phyloP scores from a whole-genome alignment of 2,888 invertebrate genomes.

The Drosophila vallismaia region DNA sequence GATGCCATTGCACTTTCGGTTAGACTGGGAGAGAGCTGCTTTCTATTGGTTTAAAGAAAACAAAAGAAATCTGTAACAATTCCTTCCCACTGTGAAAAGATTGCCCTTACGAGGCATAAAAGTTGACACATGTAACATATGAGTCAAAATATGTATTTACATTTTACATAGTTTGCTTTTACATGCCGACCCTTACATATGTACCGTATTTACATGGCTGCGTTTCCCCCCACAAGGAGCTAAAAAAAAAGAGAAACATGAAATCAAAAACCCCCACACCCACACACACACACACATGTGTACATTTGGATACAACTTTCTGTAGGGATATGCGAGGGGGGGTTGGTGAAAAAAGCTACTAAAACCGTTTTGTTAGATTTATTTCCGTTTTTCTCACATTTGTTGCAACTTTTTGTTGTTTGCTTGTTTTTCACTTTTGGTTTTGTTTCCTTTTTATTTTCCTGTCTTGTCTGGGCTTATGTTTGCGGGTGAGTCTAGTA shows the following conservation, averaged over 20 bases:
- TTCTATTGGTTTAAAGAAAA: slow-evolving; percentile 58
- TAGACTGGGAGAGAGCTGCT: slow-evolving; percentile 1
- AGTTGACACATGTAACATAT: slow-evolving; percentile 67
- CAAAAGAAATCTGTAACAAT: slow-evolving; percentile 73
- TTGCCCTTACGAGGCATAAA: slow-evolving; percentile 74
- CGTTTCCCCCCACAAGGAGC: slow-evolving; percentile 57
- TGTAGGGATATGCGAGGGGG: neutral
- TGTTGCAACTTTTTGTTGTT: slow-evolving; percentile 55
- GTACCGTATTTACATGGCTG: slow-evolving; percentile 19
- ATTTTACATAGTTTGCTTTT: slow-evolving; percentile 1
- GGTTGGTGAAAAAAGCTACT: slow-evolving; percentile 44
- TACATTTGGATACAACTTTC: slow-evolving; percentile 16
- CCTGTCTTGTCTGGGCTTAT: slow-evolving; percentile 34
- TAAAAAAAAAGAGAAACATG: slow-evolving; percentile 55
- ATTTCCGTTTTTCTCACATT: slow-evolving; percentile 72
- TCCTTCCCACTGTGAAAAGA: slow-evolving; percentile 72
- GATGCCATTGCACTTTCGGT: slow-evolving; percentile 9
- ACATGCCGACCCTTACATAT: slow-evolving; percentile 11
- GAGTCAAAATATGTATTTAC: slow-evolving; percentile 29
- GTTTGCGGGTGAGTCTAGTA: slow-evolving; percentile 38
- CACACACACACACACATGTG: slow-evolving; percentile 17
- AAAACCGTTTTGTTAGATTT: slow-evolving; percentile 77
- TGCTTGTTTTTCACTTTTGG: slow-evolving; percentile 15
- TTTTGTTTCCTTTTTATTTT: slow-evolving; percentile 2
- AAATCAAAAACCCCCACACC: slow-evolving; percentile 42